A percentile compares a stretch with the other conserved stretches of the same genome.
Evolutionary conservation across 2,888 invertebrate species (phyloP).

Genomic region (Exephanes ischioxanthus): DNA sequence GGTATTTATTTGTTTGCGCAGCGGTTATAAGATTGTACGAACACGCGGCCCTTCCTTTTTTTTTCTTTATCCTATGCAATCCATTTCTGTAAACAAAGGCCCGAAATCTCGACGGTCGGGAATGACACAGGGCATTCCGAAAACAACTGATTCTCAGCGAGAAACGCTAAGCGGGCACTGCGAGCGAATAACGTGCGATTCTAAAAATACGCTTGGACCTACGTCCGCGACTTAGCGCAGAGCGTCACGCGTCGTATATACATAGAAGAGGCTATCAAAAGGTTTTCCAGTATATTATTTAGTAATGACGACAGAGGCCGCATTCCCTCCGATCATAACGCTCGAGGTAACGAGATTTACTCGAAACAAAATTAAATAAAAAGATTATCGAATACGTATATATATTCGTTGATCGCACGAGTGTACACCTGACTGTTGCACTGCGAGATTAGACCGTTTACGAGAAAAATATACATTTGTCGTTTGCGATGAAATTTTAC

Average conservation of each 20-base stretch:
- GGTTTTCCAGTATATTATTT: constrained; percentile 78
- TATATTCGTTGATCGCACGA: not conserved
- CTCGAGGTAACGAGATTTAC: constrained; percentile 73
- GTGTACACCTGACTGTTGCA: constrained; percentile 20
- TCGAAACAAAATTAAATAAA: not conserved
- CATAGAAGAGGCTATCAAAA: constrained; percentile 77
- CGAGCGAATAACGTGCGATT: constrained; percentile 62
- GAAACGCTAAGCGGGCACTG: not conserved
- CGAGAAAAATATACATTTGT: not conserved
- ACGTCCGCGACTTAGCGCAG: constrained; percentile 76
- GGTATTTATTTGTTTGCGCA: constrained; percentile 1
- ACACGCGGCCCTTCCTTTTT: not conserved
- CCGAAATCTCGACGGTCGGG: not conserved
- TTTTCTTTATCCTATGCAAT: not conserved
- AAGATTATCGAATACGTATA: not conserved
- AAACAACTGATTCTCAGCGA: not conserved
- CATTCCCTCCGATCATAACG: constrained; percentile 79
- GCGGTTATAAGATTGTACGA: not conserved
- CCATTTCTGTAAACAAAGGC: not conserved
- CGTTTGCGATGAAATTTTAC: not conserved
- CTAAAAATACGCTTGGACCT: constrained; percentile 79
- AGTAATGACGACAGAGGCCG: constrained; percentile 79
- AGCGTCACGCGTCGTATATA: constrained; percentile 63
- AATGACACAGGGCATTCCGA: not conserved
- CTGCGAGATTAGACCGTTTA: not conserved